Conservation (phyloP, 2,113 vertebrate species). For the Onychorhynchus coronatus region DNA sequence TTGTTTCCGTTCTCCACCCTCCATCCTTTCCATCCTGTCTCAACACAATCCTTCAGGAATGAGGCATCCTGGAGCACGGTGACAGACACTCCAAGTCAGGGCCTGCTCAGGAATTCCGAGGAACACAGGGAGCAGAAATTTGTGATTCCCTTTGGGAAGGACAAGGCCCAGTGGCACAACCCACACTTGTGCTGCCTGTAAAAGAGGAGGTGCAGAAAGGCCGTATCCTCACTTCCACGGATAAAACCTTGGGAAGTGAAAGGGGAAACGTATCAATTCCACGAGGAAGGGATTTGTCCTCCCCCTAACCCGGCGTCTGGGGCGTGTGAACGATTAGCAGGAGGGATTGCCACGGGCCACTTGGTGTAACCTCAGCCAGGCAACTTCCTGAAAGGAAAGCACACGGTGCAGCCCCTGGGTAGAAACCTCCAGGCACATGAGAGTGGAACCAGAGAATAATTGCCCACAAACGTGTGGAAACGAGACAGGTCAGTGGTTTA, state of each 20-base stretch:
- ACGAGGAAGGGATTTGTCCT: not conserved
- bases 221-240: not conserved
- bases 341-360: not conserved
- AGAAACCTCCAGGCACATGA: not conserved
- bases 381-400: conserved; percentile 33
- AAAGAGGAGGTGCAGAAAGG: no score
- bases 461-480: not conserved
- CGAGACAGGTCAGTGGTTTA: not conserved
- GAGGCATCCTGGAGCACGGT: not conserved
- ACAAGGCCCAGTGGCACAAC: not conserved
- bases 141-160: no score
- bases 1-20: not conserved
- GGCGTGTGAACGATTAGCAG: conserved; percentile 3
- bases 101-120: not conserved
- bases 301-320: not conserved
- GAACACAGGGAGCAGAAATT: not conserved
- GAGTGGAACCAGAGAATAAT: not conserved
- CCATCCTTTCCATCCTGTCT: not conserved
- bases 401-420: not conserved
- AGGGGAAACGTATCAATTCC: not conserved
- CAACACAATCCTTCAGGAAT: not conserved
- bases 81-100: not conserved
- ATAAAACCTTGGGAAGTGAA: not conserved
- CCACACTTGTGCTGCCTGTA: not conserved
- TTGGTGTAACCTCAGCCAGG: not conserved